Conservation (phyloP, 1,140 invertebrate species). For the Cecropterus lyciades region DNA sequence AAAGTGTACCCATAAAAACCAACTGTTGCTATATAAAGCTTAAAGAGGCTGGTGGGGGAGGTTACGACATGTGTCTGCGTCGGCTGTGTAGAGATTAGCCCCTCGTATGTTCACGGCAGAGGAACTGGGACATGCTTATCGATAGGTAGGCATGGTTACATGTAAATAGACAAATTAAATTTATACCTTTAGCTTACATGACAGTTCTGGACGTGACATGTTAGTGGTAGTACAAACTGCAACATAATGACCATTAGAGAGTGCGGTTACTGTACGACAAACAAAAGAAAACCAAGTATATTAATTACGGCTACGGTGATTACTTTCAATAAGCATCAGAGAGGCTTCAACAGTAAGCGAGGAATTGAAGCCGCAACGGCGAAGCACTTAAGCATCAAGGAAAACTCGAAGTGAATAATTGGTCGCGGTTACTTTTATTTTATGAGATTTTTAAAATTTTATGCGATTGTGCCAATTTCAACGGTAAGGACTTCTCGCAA, state of each 20-base stretch:
- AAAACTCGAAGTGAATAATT: conserved; percentile 71
- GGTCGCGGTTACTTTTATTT: conserved; percentile 32
- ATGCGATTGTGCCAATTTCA: background rate
- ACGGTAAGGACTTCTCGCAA: conserved; percentile 9
- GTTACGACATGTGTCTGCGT: conserved; percentile 69
- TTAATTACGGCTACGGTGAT: conserved; percentile 82
- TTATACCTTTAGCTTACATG: conserved; percentile 84
- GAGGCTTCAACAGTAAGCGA: conserved; percentile 77
- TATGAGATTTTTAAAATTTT: no score
- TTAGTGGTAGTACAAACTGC: conserved; percentile 84
- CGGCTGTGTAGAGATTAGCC: conserved; percentile 64
- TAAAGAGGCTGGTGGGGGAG: conserved; percentile 76
- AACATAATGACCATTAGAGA: conserved; percentile 84
- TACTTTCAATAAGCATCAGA: conserved; percentile 77
- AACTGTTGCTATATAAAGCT: conserved; percentile 81
- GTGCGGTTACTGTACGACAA: conserved; percentile 84
- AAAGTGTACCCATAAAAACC: conserved; percentile 82
- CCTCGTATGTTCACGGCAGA: conserved; percentile 54
- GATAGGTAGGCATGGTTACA: conserved; percentile 71
- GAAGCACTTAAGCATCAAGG: conserved; percentile 76
- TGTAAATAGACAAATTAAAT: conserved; percentile 82
- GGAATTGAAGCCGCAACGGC: conserved; percentile 76
- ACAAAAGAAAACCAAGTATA: conserved; percentile 81
- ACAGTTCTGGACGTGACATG: conserved; percentile 84
- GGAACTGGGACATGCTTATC: conserved; percentile 70